Conservation (phyloP, 2,113 vertebrate genomes). For the Ctenomys sociabilis region DNA sequence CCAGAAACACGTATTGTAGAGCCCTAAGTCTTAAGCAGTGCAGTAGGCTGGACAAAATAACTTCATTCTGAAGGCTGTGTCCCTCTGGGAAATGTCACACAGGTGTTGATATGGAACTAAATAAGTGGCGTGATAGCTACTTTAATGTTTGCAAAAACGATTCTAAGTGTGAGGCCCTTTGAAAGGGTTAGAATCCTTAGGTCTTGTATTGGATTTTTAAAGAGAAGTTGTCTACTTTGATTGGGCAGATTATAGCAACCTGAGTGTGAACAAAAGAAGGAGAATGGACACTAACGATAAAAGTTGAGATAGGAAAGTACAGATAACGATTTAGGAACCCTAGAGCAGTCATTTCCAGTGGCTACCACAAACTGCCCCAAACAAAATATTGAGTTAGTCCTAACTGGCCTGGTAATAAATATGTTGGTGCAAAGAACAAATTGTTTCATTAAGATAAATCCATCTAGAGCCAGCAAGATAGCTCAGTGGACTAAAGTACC, state of each 20-base stretch:
- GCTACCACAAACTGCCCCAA: not conserved
- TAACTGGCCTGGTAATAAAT: conserved; percentile 8
- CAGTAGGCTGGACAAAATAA: not conserved
- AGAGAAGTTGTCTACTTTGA: not conserved
- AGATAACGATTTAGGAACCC: not conserved
- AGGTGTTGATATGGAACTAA: not conserved
- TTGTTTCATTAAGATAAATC: conserved; percentile 13
- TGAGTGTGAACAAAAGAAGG: not conserved
- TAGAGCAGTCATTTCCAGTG: not conserved
- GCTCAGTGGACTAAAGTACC: no score
- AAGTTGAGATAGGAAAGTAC: not conserved
- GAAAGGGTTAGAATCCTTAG: not conserved
- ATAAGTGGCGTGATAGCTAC: not conserved
- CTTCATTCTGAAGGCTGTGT: not conserved
- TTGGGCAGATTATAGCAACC: not conserved
- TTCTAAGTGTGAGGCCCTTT: not conserved
- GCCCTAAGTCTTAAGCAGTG: not conserved
- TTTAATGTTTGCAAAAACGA: conserved; percentile 23
- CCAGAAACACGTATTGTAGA: not conserved
- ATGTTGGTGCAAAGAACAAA: conserved; percentile 31
- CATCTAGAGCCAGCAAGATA: not conserved
- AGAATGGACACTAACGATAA: not conserved
- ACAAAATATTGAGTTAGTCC: not conserved
- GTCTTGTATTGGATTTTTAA: not conserved
- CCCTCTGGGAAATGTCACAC: not conserved